These are phyloP conservation scores for Cebus imitator DNA, from an alignment of 2,113 vertebrate genomes.

Conservation along the genomic window DNA sequence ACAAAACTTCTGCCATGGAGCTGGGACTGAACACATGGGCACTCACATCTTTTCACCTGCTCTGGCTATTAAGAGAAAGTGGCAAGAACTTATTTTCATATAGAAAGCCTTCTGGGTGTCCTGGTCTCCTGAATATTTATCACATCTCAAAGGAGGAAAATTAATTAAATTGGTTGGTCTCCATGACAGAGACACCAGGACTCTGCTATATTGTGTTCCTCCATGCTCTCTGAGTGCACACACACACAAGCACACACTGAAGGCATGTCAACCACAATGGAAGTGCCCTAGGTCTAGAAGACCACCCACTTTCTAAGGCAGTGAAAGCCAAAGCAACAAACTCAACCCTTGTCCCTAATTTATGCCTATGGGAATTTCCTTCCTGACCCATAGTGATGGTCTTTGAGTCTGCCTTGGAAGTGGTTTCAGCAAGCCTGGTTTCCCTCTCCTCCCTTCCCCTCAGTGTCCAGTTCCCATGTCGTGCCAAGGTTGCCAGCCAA, in stretches of 20 bases:
- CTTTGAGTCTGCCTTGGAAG: neutral
- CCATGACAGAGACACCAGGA: neutral
- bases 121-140: neutral
- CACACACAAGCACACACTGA: neutral
- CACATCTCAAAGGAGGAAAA: neutral
- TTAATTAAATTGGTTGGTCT: neutral
- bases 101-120: neutral
- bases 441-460: neutral
- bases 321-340: neutral
- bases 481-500: constrained; percentile 39
- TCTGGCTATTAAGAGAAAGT: neutral
- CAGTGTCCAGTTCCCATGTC: neutral
- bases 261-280: neutral
- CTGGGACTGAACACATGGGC: neutral
- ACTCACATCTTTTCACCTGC: neutral
- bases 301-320: neutral
- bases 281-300: neutral
- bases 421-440: neutral
- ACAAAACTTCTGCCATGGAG: neutral
- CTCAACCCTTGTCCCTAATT: neutral
- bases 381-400: neutral
- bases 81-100: neutral
- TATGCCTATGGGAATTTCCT: neutral
- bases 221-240: neutral
- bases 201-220: neutral